Evolutionary conservation across 2,888 invertebrate species (phyloP), one percentile per base, ranked within the genome.

Genomic region (Nomada fabriciana): DNA sequence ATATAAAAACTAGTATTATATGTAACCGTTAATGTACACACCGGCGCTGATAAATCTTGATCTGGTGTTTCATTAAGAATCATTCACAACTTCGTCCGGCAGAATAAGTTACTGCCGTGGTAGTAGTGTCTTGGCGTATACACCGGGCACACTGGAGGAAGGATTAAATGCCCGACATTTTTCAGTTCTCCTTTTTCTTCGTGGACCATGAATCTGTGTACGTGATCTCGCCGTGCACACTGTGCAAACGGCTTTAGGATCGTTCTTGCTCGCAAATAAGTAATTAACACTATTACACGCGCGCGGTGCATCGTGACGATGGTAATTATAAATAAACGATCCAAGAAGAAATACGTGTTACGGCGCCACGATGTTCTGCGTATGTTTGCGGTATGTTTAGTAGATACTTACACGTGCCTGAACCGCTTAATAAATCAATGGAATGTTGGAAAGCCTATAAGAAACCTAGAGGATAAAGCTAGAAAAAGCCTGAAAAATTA

Each of bases 281-380:
- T 82, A 84, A 85, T 85, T 85, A 85, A 79, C 79, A 55, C 76
- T 71, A 74, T 84, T 85, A 75, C 36, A 65, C 65, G 71, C 74
- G 73, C 71, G 76, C 60, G 82, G 57, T 72, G 25, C 57, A 71
- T 63, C 55, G 61, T 72, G 65, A 43, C 68, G 65, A 69, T 59
- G 71, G 71, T 78, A 78, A 70, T 78, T 71, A 78, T 50, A 71
- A 78, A 75, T 71, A 78, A 75, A 68, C 73, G 64, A 70, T 55
- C 68, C 70, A 63, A 64, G 47, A 50, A 65, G 55, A 73, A 68
- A 64, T 75, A 76, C 52, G 61, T 61, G 71, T 60, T 55, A 55
- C 69, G 81, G 80, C 76, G 76, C 61, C 60, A 50, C 60, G 65
- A 67, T 73, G 59, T 65, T 43, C 43, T 70, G 52, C 52, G 13